Base-by-base conservation (phyloP, 92 coral and sea anemone genomes). In the Virgularia gustaviana region DNA sequence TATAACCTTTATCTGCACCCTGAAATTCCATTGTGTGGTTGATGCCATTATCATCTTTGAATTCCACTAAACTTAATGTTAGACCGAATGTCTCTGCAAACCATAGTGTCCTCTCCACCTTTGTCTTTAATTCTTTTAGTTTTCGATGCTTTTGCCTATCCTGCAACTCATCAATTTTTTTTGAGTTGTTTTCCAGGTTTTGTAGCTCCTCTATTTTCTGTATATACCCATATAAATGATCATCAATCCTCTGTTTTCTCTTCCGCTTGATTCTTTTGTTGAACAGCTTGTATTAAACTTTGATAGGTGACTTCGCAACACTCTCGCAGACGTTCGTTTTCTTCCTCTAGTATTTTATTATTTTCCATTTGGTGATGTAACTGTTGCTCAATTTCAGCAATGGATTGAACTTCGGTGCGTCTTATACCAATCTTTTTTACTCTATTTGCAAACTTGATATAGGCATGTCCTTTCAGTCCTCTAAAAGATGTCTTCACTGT, bases 401-500 rank as follows among this genome's bases (percentile, higher is more conserved):
- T 9, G 2, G 55, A 2, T 47, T 47, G 55, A 47, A 47, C 55
- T 47, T 47, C 55, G 2, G 3, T 9, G 55, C 9, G 2, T 47
- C 3, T 47, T 47, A 47, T 47, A 9, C 22, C 55, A 2, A 47
- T 47, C 55, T 9, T 2, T 9, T 47, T 47, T 47, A 47, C 55
- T 2, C 55, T 47, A 2, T 47, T 47, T 2, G 55, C 55, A 47
- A 2, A 47, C 9, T 2, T 9, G 55, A 47, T 9, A 47, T 2
- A 47, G 9, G 55, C 55, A 47, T 47, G 55, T 47, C 74, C 74
- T 49, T 44, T 43, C 74, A 1, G 23, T 67, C 58, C 74, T 3
- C 22, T 34, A 36, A 67, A 44, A 49, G 23, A 29, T 27, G 4
- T 67, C 74, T 67, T 67, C 2, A 45, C 74, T n/a, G 74, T 67